phyloP scores from a whole-genome alignment of 2,888 invertebrate genomes.

The Heteromyza rotundicornis region DNA sequence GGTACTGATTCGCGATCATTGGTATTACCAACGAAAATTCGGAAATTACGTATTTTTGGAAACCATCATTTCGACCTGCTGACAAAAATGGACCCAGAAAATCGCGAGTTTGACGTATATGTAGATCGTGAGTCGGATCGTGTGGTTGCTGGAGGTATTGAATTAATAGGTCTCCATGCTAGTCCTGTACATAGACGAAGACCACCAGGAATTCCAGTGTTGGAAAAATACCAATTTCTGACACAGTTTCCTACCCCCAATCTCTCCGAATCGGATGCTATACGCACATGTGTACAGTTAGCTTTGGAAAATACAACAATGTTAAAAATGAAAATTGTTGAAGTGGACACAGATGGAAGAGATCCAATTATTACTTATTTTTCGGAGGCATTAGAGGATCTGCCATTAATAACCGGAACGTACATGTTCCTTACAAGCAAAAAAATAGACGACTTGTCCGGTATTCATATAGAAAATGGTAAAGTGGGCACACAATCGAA shows the following conservation, averaged over 20 bases:
- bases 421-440: slow-evolving; percentile 64
- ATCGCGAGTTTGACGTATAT: slow-evolving; percentile 53
- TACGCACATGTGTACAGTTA: slow-evolving; percentile 72
- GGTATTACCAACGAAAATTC: slow-evolving; percentile 77
- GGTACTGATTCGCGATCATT: slow-evolving; percentile 73
- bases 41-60: slow-evolving; percentile 73
- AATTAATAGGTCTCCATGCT: slow-evolving; percentile 78
- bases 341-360: slow-evolving; percentile 65
- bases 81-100: slow-evolving; percentile 55
- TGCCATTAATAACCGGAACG: slow-evolving; percentile 74
- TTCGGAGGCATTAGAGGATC: slow-evolving; percentile 69
- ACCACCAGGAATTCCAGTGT: slow-evolving; percentile 74
- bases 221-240: slow-evolving; percentile 78
- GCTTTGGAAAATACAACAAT: slow-evolving; percentile 74
- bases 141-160: slow-evolving; percentile 75
- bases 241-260: slow-evolving; percentile 65
- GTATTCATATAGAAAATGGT: slow-evolving; percentile 69
- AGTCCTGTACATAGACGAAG: slow-evolving; percentile 74
- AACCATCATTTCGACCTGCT: slow-evolving; percentile 67
- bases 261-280: slow-evolving; percentile 62
- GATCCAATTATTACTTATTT: slow-evolving; percentile 67
- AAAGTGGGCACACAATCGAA: slow-evolving; percentile 63
- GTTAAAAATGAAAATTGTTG: slow-evolving; percentile 69
- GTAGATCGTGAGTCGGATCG: slow-evolving; percentile 48
- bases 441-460: slow-evolving; percentile 58